Evolutionary conservation across 2,888 invertebrate species (phyloP), one percentile per base, ranked within the genome.

Genomic region (Lasioglossum vierecki): DNA sequence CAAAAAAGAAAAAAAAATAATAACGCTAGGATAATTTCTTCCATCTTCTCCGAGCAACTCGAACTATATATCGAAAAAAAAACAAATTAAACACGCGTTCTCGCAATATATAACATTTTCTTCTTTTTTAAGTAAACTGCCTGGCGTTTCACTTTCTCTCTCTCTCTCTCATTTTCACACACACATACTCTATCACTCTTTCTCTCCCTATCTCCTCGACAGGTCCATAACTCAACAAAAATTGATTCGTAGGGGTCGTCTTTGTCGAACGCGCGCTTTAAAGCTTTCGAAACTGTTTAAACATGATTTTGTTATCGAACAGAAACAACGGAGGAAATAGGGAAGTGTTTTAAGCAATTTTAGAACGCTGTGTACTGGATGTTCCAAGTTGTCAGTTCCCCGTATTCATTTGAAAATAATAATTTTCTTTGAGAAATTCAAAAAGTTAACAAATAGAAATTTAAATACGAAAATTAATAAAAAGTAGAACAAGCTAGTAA

Each of bases 21-120:
- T 80, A 87, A 87, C 83, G 73, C 72, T 73, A 83, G 78, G 80
- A 83, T 75, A 83, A 79, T 83, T 39, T 63, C 35, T 63, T 60
- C 35, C 18, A 57, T 60, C 70, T 39, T 44, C 57, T 74, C 35
- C 15, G 53, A 63, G 41, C 46, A 79, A 85, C 76, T 85, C 79
- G 82, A 76, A 85, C 76, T 72, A 49, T 72, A 30, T 72, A 72
- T 72, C 30, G 30, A 18, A 22, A 80, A 81, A 76, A 41, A 79
- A 70, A 80, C 73, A 53, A 60, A 71, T 72, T 74, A 74, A 83
- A 83, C 73, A 49, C 44, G 75, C 83, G 53, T 66, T 72, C 78
- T 63, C 75, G 78, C 63, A 71, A 66, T 49, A 49, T 30, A 60
- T 84, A 83, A 83, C 82, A 83, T 77, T 84, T 82, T 73, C 73